phyloP scores from a whole-genome alignment of 2,888 invertebrate species.

The Lasioglossum vierecki region DNA sequence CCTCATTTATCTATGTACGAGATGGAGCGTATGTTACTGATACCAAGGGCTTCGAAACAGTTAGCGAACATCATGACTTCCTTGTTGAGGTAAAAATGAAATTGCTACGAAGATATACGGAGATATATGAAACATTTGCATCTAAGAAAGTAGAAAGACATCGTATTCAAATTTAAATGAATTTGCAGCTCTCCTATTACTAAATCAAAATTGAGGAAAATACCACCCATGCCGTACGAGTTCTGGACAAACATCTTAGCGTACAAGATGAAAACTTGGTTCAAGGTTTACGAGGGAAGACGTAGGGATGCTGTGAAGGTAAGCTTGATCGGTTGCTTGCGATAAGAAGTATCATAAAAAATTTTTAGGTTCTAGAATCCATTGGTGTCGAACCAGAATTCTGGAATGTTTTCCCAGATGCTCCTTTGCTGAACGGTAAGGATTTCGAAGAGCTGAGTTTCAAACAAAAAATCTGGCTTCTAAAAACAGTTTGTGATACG shows the following conservation, averaged over 20 bases:
- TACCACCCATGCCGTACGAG: conserved; percentile 86
- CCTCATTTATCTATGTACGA: conserved; percentile 86
- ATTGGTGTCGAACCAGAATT: conserved; percentile 86
- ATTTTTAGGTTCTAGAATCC: conserved; percentile 83
- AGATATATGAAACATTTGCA: neutral
- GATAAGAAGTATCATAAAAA: conserved; percentile 60
- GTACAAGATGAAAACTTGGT: conserved; percentile 85
- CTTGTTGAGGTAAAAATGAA: conserved; percentile 82
- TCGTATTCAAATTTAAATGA: neutral
- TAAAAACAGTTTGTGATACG: conserved; percentile 86
- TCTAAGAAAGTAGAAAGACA: neutral
- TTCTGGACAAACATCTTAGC: conserved; percentile 85
- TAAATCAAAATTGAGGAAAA: conserved; percentile 82
- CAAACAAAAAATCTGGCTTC: conserved; percentile 85
- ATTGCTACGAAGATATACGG: neutral
- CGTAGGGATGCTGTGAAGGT: conserved; percentile 81
- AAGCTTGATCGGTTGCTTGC: conserved; percentile 20
- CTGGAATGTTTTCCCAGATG: conserved; percentile 85
- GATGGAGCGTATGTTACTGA: conserved; percentile 86
- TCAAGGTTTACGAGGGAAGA: conserved; percentile 84
- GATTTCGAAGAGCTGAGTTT: conserved; percentile 85
- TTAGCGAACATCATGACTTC: conserved; percentile 86
- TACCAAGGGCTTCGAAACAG: conserved; percentile 85
- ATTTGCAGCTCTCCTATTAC: conserved; percentile 79
- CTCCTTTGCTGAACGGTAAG: conserved; percentile 84